phyloP scores from a whole-genome alignment of 2,113 vertebrate genomes.

The Carettochelys insculpta region DNA sequence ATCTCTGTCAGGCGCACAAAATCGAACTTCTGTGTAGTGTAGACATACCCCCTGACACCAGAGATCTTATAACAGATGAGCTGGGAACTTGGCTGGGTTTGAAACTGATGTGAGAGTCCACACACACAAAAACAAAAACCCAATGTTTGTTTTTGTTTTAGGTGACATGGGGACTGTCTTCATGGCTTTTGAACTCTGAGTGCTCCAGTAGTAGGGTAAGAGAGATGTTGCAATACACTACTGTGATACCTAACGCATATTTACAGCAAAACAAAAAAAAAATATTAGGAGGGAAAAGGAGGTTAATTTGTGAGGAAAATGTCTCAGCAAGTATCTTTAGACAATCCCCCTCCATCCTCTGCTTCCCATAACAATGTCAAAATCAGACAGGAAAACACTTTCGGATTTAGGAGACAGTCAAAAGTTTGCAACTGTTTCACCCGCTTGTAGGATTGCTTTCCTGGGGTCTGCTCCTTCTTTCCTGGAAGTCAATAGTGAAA shows the following conservation, averaged over 20 bases:
- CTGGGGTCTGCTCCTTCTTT: neutral
- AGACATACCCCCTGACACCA: too few relatives aligned
- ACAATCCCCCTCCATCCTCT: neutral
- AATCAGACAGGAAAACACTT: neutral
- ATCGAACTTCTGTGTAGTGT: too few relatives aligned
- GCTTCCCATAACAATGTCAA: neutral
- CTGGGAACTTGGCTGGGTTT: neutral
- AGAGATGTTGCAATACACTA: neutral
- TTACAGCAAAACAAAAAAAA: neutral
- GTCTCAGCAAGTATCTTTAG: neutral
- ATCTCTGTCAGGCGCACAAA: too few relatives aligned
- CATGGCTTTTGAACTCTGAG: neutral
- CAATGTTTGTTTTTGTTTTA: neutral
- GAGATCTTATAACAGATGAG: rapidly evolving
- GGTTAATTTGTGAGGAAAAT: neutral
- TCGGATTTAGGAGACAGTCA: neutral
- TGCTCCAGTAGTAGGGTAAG: neutral
- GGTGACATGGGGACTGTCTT: neutral
- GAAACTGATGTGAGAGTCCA: neutral
- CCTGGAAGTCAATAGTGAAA: neutral
- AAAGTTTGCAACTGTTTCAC: neutral
- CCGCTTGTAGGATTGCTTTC: neutral
- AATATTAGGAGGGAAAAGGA: neutral
- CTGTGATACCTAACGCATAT: neutral
- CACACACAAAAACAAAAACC: too few relatives aligned